Percentiles rank a stretch among this genome's conserved stretches.
These are phyloP conservation scores for Sisyra terminalis DNA, from an alignment of 2,888 invertebrate species.

Conservation along the genomic window DNA sequence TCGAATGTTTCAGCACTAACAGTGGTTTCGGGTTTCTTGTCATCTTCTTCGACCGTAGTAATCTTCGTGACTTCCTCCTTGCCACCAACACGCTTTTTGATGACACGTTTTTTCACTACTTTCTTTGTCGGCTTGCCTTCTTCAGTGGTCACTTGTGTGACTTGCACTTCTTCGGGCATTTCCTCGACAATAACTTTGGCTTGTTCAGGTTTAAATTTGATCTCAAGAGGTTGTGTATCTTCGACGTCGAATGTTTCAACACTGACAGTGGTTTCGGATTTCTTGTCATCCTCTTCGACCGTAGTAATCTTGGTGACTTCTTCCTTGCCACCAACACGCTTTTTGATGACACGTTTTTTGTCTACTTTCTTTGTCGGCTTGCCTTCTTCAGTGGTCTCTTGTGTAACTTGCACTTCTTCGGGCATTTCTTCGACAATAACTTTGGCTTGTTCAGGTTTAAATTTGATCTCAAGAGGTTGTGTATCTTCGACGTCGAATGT, in stretches of 20 bases:
- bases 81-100: slow-evolving; percentile 16
- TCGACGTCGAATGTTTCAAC: slow-evolving; percentile 12
- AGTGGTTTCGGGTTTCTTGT: slow-evolving; percentile 16
- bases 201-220: slow-evolving; percentile 14
- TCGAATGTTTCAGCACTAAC: slow-evolving; percentile 10
- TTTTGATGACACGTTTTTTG: slow-evolving; percentile 14
- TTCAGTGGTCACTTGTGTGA: slow-evolving; percentile 14
- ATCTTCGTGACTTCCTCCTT: slow-evolving; percentile 22
- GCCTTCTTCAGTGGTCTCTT: slow-evolving; percentile 3
- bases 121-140: slow-evolving; percentile 14
- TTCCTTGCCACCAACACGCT: slow-evolving; percentile 17
- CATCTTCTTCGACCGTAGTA: slow-evolving; percentile 15
- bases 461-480: slow-evolving; percentile 20
- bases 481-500: slow-evolving; percentile 12
- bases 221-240: slow-evolving; percentile 14
- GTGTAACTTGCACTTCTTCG: slow-evolving; percentile 11
- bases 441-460: slow-evolving; percentile 23
- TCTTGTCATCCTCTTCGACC: slow-evolving; percentile 13
- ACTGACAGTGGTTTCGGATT: slow-evolving; percentile 13
- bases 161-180: slow-evolving; percentile 16
- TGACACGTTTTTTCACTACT: slow-evolving; percentile 16
- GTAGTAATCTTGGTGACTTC: slow-evolving; percentile 18
- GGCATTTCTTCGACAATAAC: slow-evolving; percentile 14
- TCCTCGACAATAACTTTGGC: slow-evolving; percentile 14
- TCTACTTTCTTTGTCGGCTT: background rate